A percentile compares a stretch with the other conserved stretches of the same genome.
phyloP scores from a whole-genome alignment of 2,113 vertebrate species.

The Centropus bengalensis region DNA sequence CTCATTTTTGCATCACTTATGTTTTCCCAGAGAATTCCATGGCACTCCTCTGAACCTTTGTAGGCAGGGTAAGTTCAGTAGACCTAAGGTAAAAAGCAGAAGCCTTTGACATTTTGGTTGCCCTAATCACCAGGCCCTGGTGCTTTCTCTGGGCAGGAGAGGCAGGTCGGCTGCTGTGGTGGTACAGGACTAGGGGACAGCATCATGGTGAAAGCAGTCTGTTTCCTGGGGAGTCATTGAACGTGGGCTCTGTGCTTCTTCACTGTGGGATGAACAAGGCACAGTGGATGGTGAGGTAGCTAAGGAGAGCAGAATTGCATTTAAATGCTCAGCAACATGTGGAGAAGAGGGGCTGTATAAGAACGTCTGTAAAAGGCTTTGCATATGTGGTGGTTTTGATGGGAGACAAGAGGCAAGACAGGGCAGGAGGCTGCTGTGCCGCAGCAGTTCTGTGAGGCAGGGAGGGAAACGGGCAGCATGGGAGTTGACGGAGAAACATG shows the following conservation, averaged over 20 bases:
- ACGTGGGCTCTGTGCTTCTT: neutral
- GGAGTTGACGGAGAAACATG: neutral
- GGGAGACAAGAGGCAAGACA: neutral
- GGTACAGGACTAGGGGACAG: neutral
- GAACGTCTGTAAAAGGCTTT: neutral
- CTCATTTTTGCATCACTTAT: neutral
- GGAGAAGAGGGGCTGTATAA: neutral
- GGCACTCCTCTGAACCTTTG: neutral
- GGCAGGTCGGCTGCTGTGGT: neutral
- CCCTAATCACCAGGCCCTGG: neutral
- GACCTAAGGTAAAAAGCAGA: neutral
- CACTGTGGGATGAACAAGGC: neutral
- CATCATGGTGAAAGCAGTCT: accelerated
- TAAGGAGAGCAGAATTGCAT: neutral
- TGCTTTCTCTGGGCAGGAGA: neutral
- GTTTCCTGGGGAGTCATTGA: neutral
- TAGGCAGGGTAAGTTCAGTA: neutral
- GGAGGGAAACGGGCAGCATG: neutral
- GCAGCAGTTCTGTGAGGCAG: neutral
- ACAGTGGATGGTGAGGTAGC: neutral
- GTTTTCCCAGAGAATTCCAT: neutral
- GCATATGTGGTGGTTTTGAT: neutral
- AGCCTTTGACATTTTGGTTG: neutral
- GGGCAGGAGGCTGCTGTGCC: neutral
- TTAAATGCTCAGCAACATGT: neutral